These are phyloP conservation scores for Pandion haliaetus DNA, from an alignment of 2,113 vertebrate genomes.

Conservation along the genomic window DNA sequence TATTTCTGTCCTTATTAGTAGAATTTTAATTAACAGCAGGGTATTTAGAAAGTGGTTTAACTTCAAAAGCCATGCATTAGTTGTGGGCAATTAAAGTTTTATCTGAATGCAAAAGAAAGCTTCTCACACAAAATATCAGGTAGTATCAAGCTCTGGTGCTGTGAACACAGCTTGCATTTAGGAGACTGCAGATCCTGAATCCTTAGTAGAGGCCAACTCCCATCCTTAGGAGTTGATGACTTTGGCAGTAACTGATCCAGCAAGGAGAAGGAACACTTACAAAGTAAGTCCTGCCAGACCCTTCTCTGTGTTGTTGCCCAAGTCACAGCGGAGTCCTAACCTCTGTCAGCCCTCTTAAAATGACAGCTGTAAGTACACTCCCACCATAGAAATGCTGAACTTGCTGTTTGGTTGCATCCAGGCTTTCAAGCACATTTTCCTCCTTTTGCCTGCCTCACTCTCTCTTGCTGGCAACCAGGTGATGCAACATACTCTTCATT, in stretches of 20 bases:
- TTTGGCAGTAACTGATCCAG: background rate
- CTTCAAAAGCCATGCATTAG: background rate
- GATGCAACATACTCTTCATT: background rate
- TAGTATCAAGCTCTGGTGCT: background rate
- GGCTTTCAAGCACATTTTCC: background rate
- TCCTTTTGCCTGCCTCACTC: background rate
- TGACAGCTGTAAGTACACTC: background rate
- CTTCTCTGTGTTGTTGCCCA: background rate
- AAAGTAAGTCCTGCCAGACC: background rate
- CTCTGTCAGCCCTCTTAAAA: background rate
- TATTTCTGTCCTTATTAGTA: background rate
- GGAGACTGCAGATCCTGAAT: background rate
- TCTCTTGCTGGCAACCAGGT: background rate
- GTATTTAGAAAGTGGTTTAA: background rate
- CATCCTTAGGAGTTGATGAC: background rate
- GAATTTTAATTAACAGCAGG: background rate
- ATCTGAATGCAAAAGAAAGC: background rate
- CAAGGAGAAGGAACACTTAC: background rate
- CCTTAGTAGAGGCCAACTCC: background rate
- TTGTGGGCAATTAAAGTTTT: background rate
- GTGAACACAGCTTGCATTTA: background rate
- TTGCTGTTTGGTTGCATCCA: background rate
- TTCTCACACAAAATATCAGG: background rate
- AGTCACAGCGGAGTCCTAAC: background rate
- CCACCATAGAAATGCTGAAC: background rate